Base-by-base conservation (phyloP, 2,797 vertebrate species). In the Sebastiscus albofasciatus region DNA sequence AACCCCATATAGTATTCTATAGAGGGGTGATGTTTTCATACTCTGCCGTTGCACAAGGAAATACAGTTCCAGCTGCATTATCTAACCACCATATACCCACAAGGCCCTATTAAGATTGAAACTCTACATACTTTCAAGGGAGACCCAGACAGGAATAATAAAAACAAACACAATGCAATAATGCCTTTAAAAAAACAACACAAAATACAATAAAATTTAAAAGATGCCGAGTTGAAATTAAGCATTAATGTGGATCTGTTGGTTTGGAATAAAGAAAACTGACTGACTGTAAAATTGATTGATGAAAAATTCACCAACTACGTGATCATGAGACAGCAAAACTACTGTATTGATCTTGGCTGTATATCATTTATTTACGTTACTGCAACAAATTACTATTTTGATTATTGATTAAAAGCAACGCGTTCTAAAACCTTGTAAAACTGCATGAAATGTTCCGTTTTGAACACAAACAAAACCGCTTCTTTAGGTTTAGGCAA, bases 11-110 rank as follows among this genome's bases (percentile, higher is more conserved):
- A 46, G 70, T 42, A 55, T 54, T 75, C 49, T 64, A 67, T 6
- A 39, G 27, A 65, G 26, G 26, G n/a, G 4, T 77, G 58, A 85
- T 82, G 52, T 72, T 65, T 68, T 62, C 60, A 60, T 56, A 58
- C 7, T 39, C 46, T 1, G 9, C 29, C 58, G 29, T 2, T 13
- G 24, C 64, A 54, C 3, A 26, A 36, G 24, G 52, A 77, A 52
- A 72, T 12, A 8, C 34, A 54, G 34, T 56, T 52, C 52, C 8
- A 33, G 60, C 31, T 22, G 20, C 55, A 46, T 78, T 70, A 67
- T 72, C 66, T 39, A 34, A 34, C 6, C 4, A n/a, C 46, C 49
- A 54, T 27, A 61, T n/a, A 29, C 8, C 1, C 10, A 24, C 9
- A 14, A 11, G 18, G 3, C 77, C n/a, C 29, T 20, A 59, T 79